A percentile compares a stretch with the other conserved stretches of the same genome.
Conservation (phyloP, 2,888 invertebrate species). For the Parascotia fuliginaria region DNA sequence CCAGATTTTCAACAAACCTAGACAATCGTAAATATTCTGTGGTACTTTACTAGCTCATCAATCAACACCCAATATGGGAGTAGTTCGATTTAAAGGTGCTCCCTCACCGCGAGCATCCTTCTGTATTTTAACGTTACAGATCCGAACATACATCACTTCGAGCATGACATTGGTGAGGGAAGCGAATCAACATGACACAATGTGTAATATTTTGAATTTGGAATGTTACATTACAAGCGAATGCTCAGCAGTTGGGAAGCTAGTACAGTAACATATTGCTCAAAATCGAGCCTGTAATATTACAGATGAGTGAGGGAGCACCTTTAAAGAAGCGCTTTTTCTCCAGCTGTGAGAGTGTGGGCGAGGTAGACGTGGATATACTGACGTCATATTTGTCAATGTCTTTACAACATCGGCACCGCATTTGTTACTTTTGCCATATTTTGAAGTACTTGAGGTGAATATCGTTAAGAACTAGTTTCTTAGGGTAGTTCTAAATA, state of each 20-base stretch:
- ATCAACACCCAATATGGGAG: conserved; percentile 57
- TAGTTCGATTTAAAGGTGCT: conserved; percentile 51
- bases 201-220: too few species aligned
- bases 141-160: too few species aligned
- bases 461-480: background rate
- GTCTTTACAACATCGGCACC: conserved; percentile 50
- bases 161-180: too few species aligned
- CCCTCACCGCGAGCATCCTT: too few species aligned
- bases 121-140: too few species aligned
- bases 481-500: too few species aligned
- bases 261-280: too few species aligned
- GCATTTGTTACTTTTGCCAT: conserved; percentile 52
- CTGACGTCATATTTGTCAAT: conserved; percentile 62
- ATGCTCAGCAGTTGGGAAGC: too few species aligned
- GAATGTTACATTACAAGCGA: too few species aligned
- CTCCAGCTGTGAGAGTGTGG: conserved; percentile 25
- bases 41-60: conserved; percentile 41
- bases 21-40: conserved; percentile 1
- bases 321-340: conserved; percentile 47
- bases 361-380: conserved; percentile 33
- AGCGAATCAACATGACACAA: too few species aligned
- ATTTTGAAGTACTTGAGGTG: background rate
- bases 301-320: too few species aligned
- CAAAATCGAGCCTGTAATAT: too few species aligned
- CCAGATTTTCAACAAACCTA: background rate